A percentile compares a stretch with the other conserved stretches of the same genome.
Conservation (phyloP, 1,140 invertebrate genomes). For the Melitaea cinxia region DNA sequence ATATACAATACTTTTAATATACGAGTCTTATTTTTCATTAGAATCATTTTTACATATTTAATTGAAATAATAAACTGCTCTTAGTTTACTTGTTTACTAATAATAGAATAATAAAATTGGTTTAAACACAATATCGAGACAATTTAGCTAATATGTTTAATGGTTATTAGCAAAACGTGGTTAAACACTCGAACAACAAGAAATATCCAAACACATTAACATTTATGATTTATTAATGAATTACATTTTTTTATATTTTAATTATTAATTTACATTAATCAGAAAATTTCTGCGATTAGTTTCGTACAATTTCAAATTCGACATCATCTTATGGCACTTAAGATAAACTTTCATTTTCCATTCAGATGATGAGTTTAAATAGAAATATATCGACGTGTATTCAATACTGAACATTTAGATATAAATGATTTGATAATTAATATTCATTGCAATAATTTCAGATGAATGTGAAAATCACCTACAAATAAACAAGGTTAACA, state of each 20-base stretch:
- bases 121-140: conserved; percentile 2
- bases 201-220: not conserved
- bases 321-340: no score
- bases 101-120: conserved; percentile 1
- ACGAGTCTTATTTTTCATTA: not conserved
- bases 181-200: not conserved
- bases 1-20: not conserved
- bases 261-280: not conserved
- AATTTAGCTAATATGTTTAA: not conserved
- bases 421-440: not conserved
- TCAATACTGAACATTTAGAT: no score
- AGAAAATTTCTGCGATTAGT: not conserved
- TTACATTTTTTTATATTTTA: not conserved
- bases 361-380: no score
- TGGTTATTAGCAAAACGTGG: not conserved
- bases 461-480: not conserved
- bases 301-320: not conserved
- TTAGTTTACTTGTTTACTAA: not conserved
- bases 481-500: conserved; percentile 9
- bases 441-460: not conserved
- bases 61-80: not conserved
- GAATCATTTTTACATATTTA: not conserved
- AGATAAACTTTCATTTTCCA: no score
- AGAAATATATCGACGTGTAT: no score
- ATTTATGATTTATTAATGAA: not conserved